A percentile compares a stretch with the other conserved stretches of the same genome.
Evolutionary conservation across 2,797 vertebrate genomes (phyloP).

Genomic region (Numenius phaeopus): DNA sequence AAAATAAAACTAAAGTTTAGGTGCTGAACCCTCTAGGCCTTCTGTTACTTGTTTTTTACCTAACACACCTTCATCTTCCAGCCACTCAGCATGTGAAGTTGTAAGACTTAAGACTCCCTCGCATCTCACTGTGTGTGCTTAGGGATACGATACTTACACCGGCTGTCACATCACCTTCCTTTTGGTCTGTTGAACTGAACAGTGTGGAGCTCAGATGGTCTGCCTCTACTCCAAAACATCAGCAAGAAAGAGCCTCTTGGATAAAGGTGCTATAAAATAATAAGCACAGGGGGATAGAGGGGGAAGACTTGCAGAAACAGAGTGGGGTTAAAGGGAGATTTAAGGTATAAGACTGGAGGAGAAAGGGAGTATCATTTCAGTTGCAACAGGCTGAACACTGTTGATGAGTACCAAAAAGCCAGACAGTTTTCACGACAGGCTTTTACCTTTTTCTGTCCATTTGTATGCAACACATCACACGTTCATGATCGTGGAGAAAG

Average conservation of each 20-base stretch:
- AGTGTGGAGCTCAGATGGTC: neutral
- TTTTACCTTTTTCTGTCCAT: slow-evolving; percentile 28
- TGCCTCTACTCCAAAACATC: neutral
- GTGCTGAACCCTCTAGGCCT: neutral
- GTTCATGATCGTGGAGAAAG: slow-evolving; percentile 13
- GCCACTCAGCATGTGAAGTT: neutral
- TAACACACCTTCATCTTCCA: neutral
- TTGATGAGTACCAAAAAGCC: neutral
- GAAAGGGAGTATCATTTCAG: neutral
- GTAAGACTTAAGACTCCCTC: neutral
- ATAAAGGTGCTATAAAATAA: neutral
- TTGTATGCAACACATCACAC: slow-evolving; percentile 61
- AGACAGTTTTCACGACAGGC: slow-evolving; percentile 12
- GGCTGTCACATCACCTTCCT: neutral
- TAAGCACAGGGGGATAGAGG: neutral
- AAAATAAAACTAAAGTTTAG: neutral
- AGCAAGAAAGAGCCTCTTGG: neutral
- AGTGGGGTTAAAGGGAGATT: neutral
- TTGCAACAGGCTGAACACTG: neutral
- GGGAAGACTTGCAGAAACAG: neutral
- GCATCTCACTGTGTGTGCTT: neutral
- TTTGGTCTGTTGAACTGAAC: neutral
- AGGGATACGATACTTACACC: neutral
- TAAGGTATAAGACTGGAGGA: neutral
- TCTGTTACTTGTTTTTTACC: neutral